phyloP scores from a whole-genome alignment of 2,888 invertebrate species.

The Eristalis tenax region DNA sequence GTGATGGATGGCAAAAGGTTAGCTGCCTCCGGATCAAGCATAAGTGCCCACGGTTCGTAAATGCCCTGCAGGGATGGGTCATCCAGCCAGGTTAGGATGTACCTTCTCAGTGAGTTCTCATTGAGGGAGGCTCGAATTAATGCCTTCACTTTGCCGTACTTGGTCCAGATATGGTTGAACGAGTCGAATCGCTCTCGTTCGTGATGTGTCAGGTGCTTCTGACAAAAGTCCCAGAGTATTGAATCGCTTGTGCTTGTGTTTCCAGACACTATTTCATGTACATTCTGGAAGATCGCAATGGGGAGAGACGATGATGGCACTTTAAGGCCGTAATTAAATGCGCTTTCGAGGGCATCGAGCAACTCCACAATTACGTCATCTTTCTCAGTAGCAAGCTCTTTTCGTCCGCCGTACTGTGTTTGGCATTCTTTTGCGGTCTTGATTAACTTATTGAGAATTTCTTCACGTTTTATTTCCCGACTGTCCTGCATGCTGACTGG shows the following conservation, averaged over 20 bases:
- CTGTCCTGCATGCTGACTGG: slow-evolving; percentile 37
- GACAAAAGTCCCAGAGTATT: slow-evolving; percentile 90
- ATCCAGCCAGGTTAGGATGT: slow-evolving; percentile 89
- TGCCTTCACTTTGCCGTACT: slow-evolving; percentile 85
- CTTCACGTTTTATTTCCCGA: slow-evolving; percentile 73
- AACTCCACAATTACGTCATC: slow-evolving; percentile 84
- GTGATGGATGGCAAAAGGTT: slow-evolving; percentile 92
- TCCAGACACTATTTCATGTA: slow-evolving; percentile 87
- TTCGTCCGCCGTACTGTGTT: slow-evolving; percentile 91
- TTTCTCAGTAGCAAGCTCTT: slow-evolving; percentile 94
- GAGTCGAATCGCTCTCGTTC: slow-evolving; percentile 92
- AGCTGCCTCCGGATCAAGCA: slow-evolving; percentile 90
- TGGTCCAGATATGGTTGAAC: slow-evolving; percentile 86
- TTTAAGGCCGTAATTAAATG: slow-evolving; percentile 89
- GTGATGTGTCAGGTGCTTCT: slow-evolving; percentile 91
- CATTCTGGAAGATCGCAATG: slow-evolving; percentile 83
- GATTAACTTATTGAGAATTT: slow-evolving; percentile 78
- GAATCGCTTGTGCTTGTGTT: slow-evolving; percentile 76
- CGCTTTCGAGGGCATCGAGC: slow-evolving; percentile 89
- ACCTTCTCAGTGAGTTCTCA: slow-evolving; percentile 93
- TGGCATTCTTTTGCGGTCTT: slow-evolving; percentile 84
- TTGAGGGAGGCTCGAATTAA: slow-evolving; percentile 95
- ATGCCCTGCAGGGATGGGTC: slow-evolving; percentile 84
- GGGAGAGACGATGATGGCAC: slow-evolving; percentile 82
- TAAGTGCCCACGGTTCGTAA: slow-evolving; percentile 93